phyloP scores from a whole-genome alignment of 2,113 vertebrate genomes.

The Oncorhynchus gorbuscha region DNA sequence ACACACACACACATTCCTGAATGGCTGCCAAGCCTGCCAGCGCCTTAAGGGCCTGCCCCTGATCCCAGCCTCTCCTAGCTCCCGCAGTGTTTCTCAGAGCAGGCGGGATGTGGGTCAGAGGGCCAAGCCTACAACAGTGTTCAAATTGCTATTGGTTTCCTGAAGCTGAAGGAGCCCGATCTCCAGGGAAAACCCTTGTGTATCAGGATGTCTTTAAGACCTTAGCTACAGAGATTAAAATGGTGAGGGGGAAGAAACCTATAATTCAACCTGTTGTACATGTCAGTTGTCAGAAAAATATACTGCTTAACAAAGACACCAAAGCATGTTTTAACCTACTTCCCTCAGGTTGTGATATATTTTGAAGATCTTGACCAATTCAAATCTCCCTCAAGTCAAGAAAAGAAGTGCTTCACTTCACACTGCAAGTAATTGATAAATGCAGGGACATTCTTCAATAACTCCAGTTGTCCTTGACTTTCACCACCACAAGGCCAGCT shows the following conservation, averaged over 20 bases:
- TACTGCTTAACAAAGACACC: not conserved
- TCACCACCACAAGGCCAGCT: too few relatives aligned
- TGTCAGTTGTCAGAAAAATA: not conserved
- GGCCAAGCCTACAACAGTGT: constrained; percentile 19
- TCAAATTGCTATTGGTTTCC: constrained; percentile 5
- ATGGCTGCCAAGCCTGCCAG: constrained; percentile 29
- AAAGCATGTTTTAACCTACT: not conserved
- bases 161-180: not conserved
- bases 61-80: not conserved
- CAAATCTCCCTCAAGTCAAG: not conserved
- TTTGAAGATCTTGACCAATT: too few relatives aligned
- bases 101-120: constrained; percentile 17
- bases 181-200: not conserved
- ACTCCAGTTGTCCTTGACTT: too few relatives aligned
- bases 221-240: not conserved
- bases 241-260: not conserved
- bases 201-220: constrained; percentile 7
- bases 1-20: not conserved
- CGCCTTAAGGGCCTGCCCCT: constrained; percentile 3
- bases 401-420: too few relatives aligned
- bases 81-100: constrained; percentile 1
- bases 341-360: not conserved
- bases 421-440: too few relatives aligned
- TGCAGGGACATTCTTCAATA: too few relatives aligned
- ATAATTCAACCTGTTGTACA: too few relatives aligned